Base-by-base conservation (phyloP, 2,888 invertebrate species). In the Nomada flava region DNA sequence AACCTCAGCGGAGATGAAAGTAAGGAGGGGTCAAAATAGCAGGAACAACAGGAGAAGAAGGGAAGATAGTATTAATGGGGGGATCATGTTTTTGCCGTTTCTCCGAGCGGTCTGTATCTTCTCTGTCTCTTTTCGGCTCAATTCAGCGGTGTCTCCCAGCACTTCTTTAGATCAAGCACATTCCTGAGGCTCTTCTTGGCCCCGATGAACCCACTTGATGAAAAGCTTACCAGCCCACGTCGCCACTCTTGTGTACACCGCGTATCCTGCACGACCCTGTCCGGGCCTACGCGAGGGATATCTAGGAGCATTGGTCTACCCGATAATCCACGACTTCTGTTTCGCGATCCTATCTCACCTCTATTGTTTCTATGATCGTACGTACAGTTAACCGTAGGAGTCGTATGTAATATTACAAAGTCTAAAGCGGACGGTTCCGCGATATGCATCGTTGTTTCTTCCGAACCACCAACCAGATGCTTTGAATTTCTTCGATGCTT, bases 151-250 rank as follows among this genome's bases (percentile, higher is more conserved):
- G 76, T 80, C 86, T 77, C 88, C 86, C 88, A 71, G 78, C 87
- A 84, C 85, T 89, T 88, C 89, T 91, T 90, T 86, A 85, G 89
- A 89, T 88, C 88, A 79, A 85, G 76, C 82, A 76, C 88, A 88
- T 89, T 88, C 89, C 76, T 82, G 86, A 85, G 84, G 82, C 87
- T 82, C 81, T 76, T 86, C 88, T 89, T 92, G 91, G 91, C 92
- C 92, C 89, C 92, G 92, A 93, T 92, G 92, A 93, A 92, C 92
- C 89, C 90, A 87, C 92, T 92, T 91, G 92, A 93, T 92, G 92
- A 91, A 93, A 91, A 91, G 89, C 89, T 87, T 79, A 72, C 89
- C 89, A 83, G 82, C 88, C 90, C 82, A 89, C 86, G 88, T 85
- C 83, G 78, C 72, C 81, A 68, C 73, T 85, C 82, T 82, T 79